Conservation (phyloP, 1,140 invertebrate species). For the Lepidurus arcticus region DNA sequence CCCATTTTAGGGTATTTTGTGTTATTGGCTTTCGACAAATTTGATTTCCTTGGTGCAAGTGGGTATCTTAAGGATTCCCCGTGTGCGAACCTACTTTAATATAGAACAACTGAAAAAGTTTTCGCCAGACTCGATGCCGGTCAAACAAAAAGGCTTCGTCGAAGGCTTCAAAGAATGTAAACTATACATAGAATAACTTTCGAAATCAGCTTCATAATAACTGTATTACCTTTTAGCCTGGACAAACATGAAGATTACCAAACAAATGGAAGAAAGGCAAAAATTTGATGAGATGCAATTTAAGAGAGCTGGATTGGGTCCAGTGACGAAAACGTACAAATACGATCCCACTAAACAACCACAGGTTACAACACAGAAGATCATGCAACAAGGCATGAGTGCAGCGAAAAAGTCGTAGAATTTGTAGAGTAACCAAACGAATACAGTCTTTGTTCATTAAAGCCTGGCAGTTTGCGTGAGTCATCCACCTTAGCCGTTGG, state of each 20-base stretch:
- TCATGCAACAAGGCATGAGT: constrained; percentile 29
- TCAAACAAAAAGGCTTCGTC: constrained; percentile 68
- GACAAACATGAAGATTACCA: constrained; percentile 74
- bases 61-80: constrained; percentile 65
- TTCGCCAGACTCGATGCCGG: constrained; percentile 52
- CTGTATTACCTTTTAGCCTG: constrained; percentile 54
- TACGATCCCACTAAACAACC: constrained; percentile 65
- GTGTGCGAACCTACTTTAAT: constrained; percentile 67
- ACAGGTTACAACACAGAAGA: constrained; percentile 29
- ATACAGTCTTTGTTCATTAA: constrained; percentile 22
- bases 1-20: constrained; percentile 65
- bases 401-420: constrained; percentile 29
- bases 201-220: neutral
- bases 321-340: constrained; percentile 78
- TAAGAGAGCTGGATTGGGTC: constrained; percentile 71
- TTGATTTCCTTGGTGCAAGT: constrained; percentile 81
- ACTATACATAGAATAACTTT: constrained; percentile 41
- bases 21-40: constrained; percentile 87
- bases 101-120: constrained; percentile 62
- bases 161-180: constrained; percentile 76
- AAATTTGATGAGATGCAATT: constrained; percentile 71
- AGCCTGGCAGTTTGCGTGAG: neutral
- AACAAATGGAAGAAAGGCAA: constrained; percentile 67
- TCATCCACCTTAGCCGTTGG: constrained; percentile 4
- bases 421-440: constrained; percentile 9